Conservation (phyloP, 2,888 invertebrate genomes). For the Dyspetes luteomarginatus region DNA sequence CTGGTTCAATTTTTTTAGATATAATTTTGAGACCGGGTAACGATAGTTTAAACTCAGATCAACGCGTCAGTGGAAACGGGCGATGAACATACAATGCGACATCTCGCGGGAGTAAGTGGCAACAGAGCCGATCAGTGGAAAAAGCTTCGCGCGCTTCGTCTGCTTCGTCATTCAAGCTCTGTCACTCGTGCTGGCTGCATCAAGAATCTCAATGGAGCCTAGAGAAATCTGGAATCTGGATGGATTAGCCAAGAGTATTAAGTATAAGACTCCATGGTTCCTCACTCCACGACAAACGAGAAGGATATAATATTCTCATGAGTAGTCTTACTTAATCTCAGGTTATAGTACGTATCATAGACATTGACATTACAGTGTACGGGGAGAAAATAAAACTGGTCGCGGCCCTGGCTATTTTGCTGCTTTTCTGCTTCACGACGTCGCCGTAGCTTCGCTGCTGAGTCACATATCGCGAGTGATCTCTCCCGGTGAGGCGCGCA, state of each 20-base stretch:
- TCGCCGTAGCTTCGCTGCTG: constrained; percentile 70
- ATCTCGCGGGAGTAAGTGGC: background rate
- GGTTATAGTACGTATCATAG: background rate
- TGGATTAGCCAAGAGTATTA: too few relatives aligned
- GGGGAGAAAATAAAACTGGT: constrained; percentile 64
- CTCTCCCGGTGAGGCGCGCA: constrained; percentile 71
- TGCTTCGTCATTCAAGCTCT: too few relatives aligned
- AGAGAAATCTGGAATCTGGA: too few relatives aligned
- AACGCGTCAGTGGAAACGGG: background rate
- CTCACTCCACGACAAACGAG: background rate
- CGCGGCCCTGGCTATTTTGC: constrained; percentile 71
- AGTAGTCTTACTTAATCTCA: too few relatives aligned
- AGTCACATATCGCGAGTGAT: constrained; percentile 76
- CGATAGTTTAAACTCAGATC: too few relatives aligned
- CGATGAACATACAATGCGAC: constrained; percentile 8
- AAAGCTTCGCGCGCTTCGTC: too few relatives aligned
- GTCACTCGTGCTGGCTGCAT: too few relatives aligned
- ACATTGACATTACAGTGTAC: constrained; percentile 34
- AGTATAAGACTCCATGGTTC: background rate
- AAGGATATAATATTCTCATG: background rate
- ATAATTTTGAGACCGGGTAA: too few relatives aligned
- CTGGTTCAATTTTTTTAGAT: too few relatives aligned
- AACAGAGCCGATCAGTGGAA: background rate
- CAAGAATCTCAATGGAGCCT: too few relatives aligned
- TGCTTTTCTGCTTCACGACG: constrained; percentile 60